Evolutionary conservation across 2,113 vertebrate genomes (phyloP), one percentile per base, ranked within the genome.

Genomic region (Arvicanthis niloticus): DNA sequence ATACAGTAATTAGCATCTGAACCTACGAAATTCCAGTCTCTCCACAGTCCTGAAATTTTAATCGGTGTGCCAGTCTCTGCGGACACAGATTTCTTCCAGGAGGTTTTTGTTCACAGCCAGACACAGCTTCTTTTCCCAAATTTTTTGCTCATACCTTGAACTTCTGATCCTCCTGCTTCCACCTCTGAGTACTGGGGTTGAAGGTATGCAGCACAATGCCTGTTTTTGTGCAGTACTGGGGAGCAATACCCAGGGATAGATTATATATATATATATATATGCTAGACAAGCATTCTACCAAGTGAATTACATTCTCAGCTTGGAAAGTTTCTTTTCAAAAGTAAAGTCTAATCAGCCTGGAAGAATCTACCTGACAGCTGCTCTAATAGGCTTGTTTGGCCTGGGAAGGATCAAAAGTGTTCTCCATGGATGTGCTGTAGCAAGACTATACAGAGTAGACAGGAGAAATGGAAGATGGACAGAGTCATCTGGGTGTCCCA

Each of bases 401-500:
- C 10, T 53, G 40, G 65, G 7, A 60, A 37, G 42, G 17, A 5
- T 10, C 13, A 13, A 45, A 72, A 11, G 53, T n/a, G 22, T 60
- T 72, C 67, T 22, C 48, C n/a, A 26, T 22, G 53, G 42, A 48
- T 26, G 15, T 24, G 7, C 0, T 77, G 7, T 40, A 15, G n/a
- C 31, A 31, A 91, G 60, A 42, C 68, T 67, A 26, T 15, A 24
- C 22, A 51, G 24, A 40, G 12, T 76, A 62, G n/a, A 15, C 26
- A 26, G 42, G 19, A 34, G 7, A 31, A n/a, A 53, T 26, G 67
- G 10, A 24, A 22, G 0, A 2, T 22, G n/a, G 31, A 31, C 4
- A 1, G 1, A 4, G 10, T 24, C 7, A 1, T 3, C 1, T 75
- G 3, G 70, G 19, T 5, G 37, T 29, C 19, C 4, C 42, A 6